Evolutionary conservation across 2,888 invertebrate species (phyloP).

Genomic region (Tetropium fuscum): DNA sequence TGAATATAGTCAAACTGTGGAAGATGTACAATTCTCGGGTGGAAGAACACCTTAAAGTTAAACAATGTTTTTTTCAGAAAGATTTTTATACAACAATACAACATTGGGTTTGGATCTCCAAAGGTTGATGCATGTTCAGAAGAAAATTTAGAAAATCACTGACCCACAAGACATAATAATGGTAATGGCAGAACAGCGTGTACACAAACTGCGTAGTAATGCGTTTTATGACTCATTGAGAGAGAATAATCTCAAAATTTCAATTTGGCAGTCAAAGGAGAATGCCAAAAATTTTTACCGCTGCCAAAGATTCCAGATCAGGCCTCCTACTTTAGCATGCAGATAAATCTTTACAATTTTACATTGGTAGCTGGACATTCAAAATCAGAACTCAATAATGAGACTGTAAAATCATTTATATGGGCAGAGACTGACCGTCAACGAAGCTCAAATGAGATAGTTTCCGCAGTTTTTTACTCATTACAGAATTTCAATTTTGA

Average conservation of each 20-base stretch:
- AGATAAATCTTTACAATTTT: conserved; percentile 52
- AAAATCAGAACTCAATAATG: conserved; percentile 38
- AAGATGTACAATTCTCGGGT: conserved; percentile 10
- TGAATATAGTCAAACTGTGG: conserved; percentile 7
- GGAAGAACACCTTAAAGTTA: conserved; percentile 4
- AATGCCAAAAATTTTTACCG: conserved; percentile 52
- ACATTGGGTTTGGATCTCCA: conserved; percentile 6
- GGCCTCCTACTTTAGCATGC: conserved; percentile 54
- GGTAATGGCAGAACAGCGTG: conserved; percentile 8
- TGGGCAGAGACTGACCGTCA: conserved; percentile 10
- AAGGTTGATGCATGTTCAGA: conserved; percentile 12
- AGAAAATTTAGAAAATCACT: conserved; percentile 8
- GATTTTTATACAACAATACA: conserved; percentile 1
- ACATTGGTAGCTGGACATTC: conserved; percentile 54
- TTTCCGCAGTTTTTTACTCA: neutral
- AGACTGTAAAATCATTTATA: conserved; percentile 19
- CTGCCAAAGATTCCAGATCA: conserved; percentile 57
- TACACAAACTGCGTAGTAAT: conserved; percentile 11
- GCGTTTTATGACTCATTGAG: conserved; percentile 1
- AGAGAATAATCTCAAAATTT: neutral
- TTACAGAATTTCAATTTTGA: neutral
- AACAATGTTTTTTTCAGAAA: conserved; percentile 17
- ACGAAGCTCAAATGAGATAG: conserved; percentile 4
- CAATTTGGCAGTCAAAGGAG: neutral
- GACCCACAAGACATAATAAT: conserved; percentile 9